Base-by-base conservation (phyloP, 2,888 invertebrate genomes). In the Tortricodes alternella region DNA sequence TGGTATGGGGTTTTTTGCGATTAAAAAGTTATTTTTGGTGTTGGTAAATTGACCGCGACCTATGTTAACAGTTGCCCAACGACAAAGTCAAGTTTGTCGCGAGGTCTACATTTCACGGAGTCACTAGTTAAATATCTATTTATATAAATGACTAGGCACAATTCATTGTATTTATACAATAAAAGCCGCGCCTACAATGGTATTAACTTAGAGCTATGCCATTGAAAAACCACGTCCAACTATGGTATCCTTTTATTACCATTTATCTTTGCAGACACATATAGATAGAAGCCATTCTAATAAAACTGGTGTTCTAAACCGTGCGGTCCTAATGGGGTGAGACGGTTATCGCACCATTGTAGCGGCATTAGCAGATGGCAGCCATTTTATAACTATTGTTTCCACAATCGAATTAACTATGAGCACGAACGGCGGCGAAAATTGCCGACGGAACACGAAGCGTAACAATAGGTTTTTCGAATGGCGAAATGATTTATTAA, bases 281-380 rank as follows among this genome's bases (percentile, higher is more conserved):
- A 46, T 44, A 50, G 49, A 55, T 48, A 55, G 29, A 56, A 43
- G 56, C 56, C 56, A 56, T 56, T 56, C 43, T 44, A 50, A 56
- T 56, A 56, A 46, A 50, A 56, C 56, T 44, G 38, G 56, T 56
- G 49, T 56, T 50, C 56, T 18, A 21, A 34, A 34, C 15, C 46
- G 21, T 34, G 46, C 46, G 41, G 46, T 29, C 32, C 63, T 66
- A 66, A 66, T 66, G 60, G 61, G 64, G 66, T 66, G 66, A 61
- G 61, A 62, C 59, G 63, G 63, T 63, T 66, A 66, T 63, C 64
- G 46, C 16, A 16, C 60, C 55, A 66, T 66, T 66, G 66, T 62
- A 48, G 27, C 55, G 41, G 43, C 50, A 49, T 46, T 59, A 59
- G 53, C 44, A 46, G 53, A 46, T 61, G 59, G 41, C 44, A 55